A percentile compares a stretch with the other conserved stretches of the same genome.
Conservation (phyloP, 2,888 invertebrate species). For the Ennomos quercinarius region DNA sequence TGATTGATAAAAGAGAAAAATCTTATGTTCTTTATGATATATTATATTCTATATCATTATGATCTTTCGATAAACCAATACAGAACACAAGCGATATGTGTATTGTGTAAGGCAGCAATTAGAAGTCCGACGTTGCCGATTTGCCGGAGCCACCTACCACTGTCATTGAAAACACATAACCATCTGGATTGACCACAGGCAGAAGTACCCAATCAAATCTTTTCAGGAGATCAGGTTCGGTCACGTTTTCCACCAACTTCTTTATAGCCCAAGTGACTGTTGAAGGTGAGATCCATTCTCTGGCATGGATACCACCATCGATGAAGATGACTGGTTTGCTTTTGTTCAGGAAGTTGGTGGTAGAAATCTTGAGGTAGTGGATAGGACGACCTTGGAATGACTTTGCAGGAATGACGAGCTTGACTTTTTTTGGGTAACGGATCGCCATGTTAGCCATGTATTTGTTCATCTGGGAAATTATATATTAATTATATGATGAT, state of each 20-base stretch:
- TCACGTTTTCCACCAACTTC: constrained; percentile 86
- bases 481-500: constrained; percentile 4
- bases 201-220: constrained; percentile 88
- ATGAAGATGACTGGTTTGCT: constrained; percentile 85
- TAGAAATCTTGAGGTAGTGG: constrained; percentile 86
- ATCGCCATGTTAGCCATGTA: constrained; percentile 72
- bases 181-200: constrained; percentile 90
- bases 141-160: constrained; percentile 57
- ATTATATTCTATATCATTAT: no score
- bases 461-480: constrained; percentile 52
- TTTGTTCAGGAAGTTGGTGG: constrained; percentile 67
- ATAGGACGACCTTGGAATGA: constrained; percentile 85
- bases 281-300: constrained; percentile 90
- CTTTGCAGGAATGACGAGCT: constrained; percentile 77
- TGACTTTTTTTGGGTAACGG: constrained; percentile 75
- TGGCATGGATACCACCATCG: constrained; percentile 87
- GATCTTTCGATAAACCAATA: no score
- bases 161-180: constrained; percentile 86
- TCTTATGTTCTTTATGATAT: no score
- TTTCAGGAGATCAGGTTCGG: constrained; percentile 82
- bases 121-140: not conserved
- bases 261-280: constrained; percentile 87
- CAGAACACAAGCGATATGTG: no score
- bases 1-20: no score
- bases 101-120: no score